These are phyloP conservation scores for Australoheros scitulus DNA, from an alignment of 2,113 vertebrate species.

Conservation along the genomic window DNA sequence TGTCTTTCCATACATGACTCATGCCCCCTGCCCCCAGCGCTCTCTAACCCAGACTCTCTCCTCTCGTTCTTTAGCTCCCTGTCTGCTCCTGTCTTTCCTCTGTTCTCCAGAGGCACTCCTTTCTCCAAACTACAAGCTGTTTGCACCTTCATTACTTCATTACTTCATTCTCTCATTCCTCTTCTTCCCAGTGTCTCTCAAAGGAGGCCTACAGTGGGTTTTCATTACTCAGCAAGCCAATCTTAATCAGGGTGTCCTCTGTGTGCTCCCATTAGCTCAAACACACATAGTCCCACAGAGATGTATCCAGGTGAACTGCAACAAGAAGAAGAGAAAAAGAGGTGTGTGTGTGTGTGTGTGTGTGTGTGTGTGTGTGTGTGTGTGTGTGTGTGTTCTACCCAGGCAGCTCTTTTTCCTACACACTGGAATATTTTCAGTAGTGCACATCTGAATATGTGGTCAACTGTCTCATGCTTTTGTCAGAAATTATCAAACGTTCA, in stretches of 20 bases:
- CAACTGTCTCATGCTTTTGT: neutral
- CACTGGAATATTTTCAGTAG: neutral
- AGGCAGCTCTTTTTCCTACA: neutral
- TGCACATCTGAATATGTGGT: slow-evolving; percentile 1
- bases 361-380: neutral
- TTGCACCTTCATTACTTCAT: slow-evolving; percentile 70
- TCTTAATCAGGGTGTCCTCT: slow-evolving; percentile 75
- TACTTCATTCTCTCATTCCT: slow-evolving; percentile 50
- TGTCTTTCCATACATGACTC: slow-evolving; percentile 23
- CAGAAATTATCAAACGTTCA: neutral
- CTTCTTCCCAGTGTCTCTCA: slow-evolving; percentile 53
- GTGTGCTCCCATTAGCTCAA: slow-evolving; percentile 57
- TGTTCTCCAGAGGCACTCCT: slow-evolving; percentile 30
- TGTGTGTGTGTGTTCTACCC: too few species aligned
- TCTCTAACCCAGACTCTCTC: neutral
- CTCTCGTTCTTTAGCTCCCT: slow-evolving; percentile 14
- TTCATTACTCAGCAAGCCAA: slow-evolving; percentile 80
- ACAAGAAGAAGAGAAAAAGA: neutral
- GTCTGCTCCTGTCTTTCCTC: slow-evolving; percentile 15
- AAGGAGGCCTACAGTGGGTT: slow-evolving; percentile 68
- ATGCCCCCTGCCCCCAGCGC: slow-evolving; percentile 9
- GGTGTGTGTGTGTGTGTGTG: neutral
- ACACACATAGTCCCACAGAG: slow-evolving; percentile 16
- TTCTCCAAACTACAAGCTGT: slow-evolving; percentile 49
- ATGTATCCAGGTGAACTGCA: slow-evolving; percentile 24